A percentile compares a stretch with the other conserved stretches of the same genome.
phyloP scores from a whole-genome alignment of 2,113 vertebrate species.

The Conger conger region DNA sequence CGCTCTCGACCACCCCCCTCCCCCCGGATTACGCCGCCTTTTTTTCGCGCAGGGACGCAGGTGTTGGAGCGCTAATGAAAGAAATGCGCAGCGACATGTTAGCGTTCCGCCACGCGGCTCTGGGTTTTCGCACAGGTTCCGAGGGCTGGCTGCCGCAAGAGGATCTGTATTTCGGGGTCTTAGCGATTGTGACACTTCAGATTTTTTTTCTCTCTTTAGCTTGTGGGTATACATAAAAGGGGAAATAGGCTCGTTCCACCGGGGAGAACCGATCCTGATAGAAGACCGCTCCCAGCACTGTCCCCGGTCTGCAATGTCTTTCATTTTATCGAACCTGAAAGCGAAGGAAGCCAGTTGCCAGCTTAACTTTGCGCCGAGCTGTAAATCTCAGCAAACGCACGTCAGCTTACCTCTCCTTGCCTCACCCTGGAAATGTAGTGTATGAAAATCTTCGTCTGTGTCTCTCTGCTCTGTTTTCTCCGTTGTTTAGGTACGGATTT shows the following conservation, averaged over 20 bases:
- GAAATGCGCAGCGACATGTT: not conserved
- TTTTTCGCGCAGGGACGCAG: not conserved
- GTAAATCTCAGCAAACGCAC: not conserved
- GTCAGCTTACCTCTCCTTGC: not conserved
- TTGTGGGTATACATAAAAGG: not conserved
- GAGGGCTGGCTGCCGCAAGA: not conserved
- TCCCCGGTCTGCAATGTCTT: not conserved
- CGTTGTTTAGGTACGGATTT: not conserved
- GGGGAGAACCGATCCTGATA: not conserved
- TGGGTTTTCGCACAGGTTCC: not conserved
- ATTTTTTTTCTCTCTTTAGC: not conserved
- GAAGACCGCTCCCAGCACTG: not conserved
- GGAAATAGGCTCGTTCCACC: not conserved
- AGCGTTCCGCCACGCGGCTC: not conserved
- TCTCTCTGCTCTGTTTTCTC: not conserved
- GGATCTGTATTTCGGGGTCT: not conserved
- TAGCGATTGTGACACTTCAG: not conserved
- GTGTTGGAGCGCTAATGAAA: not conserved
- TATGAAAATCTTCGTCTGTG: not conserved
- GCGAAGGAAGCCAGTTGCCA: not conserved
- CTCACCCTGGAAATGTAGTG: not conserved
- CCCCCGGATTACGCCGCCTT: too few relatives aligned
- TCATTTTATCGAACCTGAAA: not conserved
- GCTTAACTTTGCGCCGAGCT: not conserved
- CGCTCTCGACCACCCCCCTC: not conserved